phyloP scores from a whole-genome alignment of 2,113 vertebrate species.

The Cichladusa arquata region DNA sequence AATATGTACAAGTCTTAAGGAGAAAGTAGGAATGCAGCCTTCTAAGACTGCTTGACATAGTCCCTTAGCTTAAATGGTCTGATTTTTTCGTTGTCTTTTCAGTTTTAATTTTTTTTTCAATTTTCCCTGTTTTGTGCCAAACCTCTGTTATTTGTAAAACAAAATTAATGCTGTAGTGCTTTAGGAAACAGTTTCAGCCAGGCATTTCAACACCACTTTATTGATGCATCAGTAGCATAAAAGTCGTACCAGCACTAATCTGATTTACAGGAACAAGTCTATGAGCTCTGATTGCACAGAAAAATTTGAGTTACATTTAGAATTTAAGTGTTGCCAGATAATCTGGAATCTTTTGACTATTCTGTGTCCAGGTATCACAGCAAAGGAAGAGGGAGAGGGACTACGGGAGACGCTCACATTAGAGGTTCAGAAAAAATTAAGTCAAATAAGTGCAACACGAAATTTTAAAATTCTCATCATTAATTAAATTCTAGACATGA shows the following conservation, averaged over 20 bases:
- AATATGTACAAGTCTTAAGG: background rate
- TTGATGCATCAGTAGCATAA: background rate
- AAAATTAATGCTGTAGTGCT: background rate
- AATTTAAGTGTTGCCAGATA: background rate
- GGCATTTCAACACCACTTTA: background rate
- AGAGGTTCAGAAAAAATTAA: background rate
- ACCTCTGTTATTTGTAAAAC: background rate
- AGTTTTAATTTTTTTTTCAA: background rate
- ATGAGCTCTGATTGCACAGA: background rate
- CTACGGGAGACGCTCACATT: background rate
- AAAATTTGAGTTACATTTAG: background rate
- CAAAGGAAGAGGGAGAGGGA: background rate
- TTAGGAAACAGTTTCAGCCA: background rate
- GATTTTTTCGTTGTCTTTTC: background rate
- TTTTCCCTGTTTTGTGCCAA: background rate
- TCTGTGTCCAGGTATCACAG: background rate
- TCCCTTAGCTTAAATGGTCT: background rate
- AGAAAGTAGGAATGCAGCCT: background rate
- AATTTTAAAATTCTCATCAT: background rate
- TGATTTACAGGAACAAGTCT: background rate
- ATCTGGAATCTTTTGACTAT: background rate
- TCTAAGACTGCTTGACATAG: background rate
- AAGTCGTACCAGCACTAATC: background rate
- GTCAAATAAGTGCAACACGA: background rate
- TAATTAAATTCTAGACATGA: background rate